phyloP scores from a whole-genome alignment of 2,888 invertebrate species.

The Spatulosminthurus flaviceps region DNA sequence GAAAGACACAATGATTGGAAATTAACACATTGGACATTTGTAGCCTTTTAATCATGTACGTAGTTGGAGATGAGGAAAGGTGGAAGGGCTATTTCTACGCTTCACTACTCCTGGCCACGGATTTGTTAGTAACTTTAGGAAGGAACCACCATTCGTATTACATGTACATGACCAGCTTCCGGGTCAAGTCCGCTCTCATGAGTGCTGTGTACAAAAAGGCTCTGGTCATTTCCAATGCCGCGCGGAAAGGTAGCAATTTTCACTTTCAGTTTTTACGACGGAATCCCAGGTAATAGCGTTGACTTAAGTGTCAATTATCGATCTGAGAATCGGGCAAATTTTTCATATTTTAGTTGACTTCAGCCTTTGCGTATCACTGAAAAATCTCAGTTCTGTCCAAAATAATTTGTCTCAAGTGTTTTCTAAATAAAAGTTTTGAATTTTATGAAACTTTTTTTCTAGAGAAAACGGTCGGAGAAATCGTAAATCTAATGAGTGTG shows the following conservation, averaged over 20 bases:
- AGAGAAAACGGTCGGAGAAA: conserved; percentile 84
- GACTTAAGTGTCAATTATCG: too few relatives aligned
- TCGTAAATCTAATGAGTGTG: conserved; percentile 90
- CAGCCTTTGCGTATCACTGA: not conserved
- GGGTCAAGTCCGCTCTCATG: conserved; percentile 69
- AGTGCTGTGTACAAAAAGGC: conserved; percentile 71
- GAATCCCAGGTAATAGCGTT: too few relatives aligned
- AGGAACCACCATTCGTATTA: conserved; percentile 71
- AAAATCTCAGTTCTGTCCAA: too few relatives aligned
- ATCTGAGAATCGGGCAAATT: too few relatives aligned
- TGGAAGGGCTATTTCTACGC: conserved; percentile 74
- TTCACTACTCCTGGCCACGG: conserved; percentile 68
- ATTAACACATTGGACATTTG: not conserved
- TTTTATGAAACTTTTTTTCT: too few relatives aligned
- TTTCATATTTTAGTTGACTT: not conserved
- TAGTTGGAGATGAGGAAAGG: conserved; percentile 67
- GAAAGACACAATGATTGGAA: too few relatives aligned
- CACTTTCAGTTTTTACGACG: not conserved
- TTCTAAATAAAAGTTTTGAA: too few relatives aligned
- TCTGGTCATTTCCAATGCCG: conserved; percentile 56
- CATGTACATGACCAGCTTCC: conserved; percentile 70
- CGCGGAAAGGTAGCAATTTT: conserved; percentile 51
- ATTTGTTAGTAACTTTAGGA: conserved; percentile 69
- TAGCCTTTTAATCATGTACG: conserved; percentile 74
- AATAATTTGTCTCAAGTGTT: too few relatives aligned